phyloP scores from a whole-genome alignment of 2,113 vertebrate species.

The Nipponia nippon region DNA sequence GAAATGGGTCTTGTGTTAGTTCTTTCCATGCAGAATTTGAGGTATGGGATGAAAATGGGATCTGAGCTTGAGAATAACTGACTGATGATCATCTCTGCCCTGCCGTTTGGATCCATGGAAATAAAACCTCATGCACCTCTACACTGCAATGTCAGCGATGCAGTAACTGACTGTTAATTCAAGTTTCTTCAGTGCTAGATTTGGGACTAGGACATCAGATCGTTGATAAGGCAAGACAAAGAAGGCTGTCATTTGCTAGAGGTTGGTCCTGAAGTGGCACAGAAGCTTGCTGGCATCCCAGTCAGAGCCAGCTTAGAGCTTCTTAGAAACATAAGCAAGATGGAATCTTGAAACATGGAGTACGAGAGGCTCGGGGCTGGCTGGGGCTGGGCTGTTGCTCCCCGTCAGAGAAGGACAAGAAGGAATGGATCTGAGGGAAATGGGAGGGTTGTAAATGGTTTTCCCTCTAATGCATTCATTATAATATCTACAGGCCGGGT shows the following conservation, averaged over 20 bases:
- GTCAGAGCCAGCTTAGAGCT: background rate
- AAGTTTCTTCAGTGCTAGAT: background rate
- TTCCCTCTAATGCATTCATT: background rate
- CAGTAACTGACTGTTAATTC: background rate
- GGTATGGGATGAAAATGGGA: background rate
- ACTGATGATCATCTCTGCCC: background rate
- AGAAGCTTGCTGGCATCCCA: background rate
- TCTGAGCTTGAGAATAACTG: background rate
- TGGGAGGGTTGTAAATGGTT: background rate
- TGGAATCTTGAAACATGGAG: background rate
- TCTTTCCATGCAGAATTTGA: background rate
- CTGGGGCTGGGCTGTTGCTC: background rate
- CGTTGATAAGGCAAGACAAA: background rate
- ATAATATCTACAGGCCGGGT: background rate
- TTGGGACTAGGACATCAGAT: background rate
- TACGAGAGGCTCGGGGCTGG: accelerated
- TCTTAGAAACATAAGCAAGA: background rate
- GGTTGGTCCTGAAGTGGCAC: background rate
- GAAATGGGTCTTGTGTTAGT: background rate
- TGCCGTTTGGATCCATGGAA: background rate
- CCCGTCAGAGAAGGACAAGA: background rate
- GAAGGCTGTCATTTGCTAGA: background rate
- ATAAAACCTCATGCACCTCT: background rate
- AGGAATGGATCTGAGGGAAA: background rate
- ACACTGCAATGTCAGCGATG: accelerated